These are phyloP conservation scores for Sorex maritimensis DNA, from an alignment of 2,797 vertebrate genomes.

Conservation along the genomic window DNA sequence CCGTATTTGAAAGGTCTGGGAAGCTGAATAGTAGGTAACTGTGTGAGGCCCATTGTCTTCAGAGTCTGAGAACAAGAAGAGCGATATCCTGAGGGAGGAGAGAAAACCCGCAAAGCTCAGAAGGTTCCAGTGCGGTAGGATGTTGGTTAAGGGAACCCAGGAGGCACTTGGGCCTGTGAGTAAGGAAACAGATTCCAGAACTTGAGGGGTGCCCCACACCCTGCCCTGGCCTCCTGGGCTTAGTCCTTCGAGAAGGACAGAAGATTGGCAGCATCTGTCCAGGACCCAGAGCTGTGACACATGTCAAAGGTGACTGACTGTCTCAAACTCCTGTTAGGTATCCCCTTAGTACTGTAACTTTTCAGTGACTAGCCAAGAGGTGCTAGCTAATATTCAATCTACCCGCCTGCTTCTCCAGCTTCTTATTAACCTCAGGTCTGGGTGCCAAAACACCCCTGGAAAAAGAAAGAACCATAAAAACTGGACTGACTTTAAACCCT, in stretches of 20 bases:
- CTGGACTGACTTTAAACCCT: conserved; percentile 43
- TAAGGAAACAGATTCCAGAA: neutral
- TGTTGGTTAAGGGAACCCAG: neutral
- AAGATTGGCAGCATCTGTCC: neutral
- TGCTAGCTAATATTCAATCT: conserved; percentile 41
- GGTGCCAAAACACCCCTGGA: conserved; percentile 22
- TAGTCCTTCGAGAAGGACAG: neutral
- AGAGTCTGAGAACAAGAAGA: conserved; percentile 51
- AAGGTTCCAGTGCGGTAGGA: neutral
- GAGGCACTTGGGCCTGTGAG: neutral
- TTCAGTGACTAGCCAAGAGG: conserved; percentile 9
- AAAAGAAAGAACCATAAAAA: conserved; percentile 47
- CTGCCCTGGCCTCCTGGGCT: neutral
- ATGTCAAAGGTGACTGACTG: conserved; percentile 34
- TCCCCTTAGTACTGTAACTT: neutral
- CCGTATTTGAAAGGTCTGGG: conserved; percentile 11
- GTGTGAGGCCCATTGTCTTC: conserved; percentile 66
- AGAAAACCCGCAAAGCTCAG: conserved; percentile 55
- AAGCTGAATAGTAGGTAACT: conserved; percentile 1
- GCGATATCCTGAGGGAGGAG: conserved; percentile 49
- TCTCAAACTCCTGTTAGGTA: neutral
- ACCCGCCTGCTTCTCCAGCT: neutral
- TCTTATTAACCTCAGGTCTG: conserved; percentile 67
- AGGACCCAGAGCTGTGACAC: neutral
- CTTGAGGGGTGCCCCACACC: no score